phyloP scores from a whole-genome alignment of 2,888 invertebrate genomes.

The Dexiosoma caninum region DNA sequence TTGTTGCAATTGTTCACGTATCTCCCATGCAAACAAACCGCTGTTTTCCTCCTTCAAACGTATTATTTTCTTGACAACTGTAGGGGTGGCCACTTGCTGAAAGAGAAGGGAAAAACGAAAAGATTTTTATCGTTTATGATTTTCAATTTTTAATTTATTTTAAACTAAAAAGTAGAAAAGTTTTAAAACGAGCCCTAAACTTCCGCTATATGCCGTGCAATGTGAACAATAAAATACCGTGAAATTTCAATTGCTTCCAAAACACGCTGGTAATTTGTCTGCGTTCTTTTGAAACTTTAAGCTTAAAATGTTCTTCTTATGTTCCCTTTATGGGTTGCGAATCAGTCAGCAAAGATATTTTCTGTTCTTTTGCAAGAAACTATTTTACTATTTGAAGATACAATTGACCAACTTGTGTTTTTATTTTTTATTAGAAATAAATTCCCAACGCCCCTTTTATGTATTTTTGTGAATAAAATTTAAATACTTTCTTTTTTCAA shows the following conservation, averaged over 20 bases:
- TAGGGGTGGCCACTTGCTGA: constrained; percentile 97
- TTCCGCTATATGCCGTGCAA: constrained; percentile 34
- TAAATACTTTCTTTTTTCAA: not conserved
- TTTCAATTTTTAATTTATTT: not conserved
- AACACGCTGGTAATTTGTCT: not conserved
- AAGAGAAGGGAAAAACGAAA: constrained; percentile 70
- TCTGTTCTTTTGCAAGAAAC: not conserved
- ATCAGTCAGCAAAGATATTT: not conserved
- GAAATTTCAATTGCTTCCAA: constrained; percentile 71
- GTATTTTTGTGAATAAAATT: constrained; percentile 2
- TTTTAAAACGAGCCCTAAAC: constrained; percentile 17
- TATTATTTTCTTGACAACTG: constrained; percentile 95
- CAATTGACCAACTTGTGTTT: not conserved
- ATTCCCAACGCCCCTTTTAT: constrained; percentile 42
- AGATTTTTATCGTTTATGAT: not conserved
- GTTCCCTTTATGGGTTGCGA: not conserved
- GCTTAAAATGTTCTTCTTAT: constrained; percentile 47
- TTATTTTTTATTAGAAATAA: constrained; percentile 4
- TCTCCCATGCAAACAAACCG: constrained; percentile 98
- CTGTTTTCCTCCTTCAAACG: constrained; percentile 96
- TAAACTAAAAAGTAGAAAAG: not conserved
- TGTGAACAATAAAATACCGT: constrained; percentile 73
- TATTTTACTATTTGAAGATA: not conserved
- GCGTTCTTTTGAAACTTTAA: constrained; percentile 24
- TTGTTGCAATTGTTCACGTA: constrained; percentile 91